These are phyloP conservation scores for Amphilophus citrinellus DNA, from an alignment of 2,113 vertebrate species.

Conservation along the genomic window DNA sequence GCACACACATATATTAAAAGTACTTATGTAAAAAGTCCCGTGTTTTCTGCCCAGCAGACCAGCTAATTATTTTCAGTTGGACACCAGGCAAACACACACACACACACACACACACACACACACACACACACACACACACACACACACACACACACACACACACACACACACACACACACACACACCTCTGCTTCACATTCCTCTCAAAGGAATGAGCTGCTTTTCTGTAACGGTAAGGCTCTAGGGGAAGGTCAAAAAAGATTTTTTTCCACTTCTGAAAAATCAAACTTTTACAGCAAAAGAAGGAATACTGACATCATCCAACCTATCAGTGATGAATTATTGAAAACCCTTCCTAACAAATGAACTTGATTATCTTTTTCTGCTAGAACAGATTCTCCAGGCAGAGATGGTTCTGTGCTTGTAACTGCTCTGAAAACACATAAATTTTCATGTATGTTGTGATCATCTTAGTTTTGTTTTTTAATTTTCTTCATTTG, in stretches of 20 bases:
- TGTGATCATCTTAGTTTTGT: background rate
- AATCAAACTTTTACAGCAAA: constrained; percentile 38
- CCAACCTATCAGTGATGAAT: constrained; percentile 8
- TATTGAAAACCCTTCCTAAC: constrained; percentile 20
- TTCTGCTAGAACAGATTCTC: background rate
- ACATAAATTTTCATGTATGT: background rate
- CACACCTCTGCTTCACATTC: constrained; percentile 60
- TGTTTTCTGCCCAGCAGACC: constrained; percentile 58
- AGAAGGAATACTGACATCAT: constrained; percentile 18
- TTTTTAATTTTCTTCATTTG: background rate
- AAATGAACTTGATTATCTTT: background rate
- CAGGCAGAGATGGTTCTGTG: background rate
- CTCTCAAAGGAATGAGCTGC: constrained; percentile 65
- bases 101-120: constrained; percentile 5
- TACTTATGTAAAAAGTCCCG: constrained; percentile 38
- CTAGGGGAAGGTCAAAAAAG: constrained; percentile 51
- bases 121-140: constrained; percentile 17
- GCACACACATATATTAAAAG: constrained; percentile 27
- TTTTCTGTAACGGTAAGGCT: constrained; percentile 57
- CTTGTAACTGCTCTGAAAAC: background rate
- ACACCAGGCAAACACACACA: constrained; percentile 58
- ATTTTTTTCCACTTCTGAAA: constrained; percentile 35
- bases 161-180: constrained; percentile 10
- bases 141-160: constrained; percentile 67
- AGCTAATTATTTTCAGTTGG: constrained; percentile 71